Percentiles rank a stretch among this genome's conserved stretches.
Conservation (phyloP, 2,113 vertebrate genomes). For the Leptocoma aspasia region DNA sequence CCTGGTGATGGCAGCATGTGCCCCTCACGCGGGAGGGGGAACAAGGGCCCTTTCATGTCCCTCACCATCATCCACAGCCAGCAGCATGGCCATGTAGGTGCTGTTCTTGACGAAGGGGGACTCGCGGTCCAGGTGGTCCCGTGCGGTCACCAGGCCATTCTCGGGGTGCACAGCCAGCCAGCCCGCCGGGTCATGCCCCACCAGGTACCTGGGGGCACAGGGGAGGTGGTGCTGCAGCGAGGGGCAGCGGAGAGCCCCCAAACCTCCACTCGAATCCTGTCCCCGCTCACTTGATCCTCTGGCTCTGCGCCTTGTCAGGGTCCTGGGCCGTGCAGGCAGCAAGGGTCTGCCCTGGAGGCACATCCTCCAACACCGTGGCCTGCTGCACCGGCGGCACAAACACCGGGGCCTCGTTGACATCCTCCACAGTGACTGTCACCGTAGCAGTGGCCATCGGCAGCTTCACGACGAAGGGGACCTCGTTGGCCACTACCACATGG, state of each 20-base stretch:
- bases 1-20: not conserved
- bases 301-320: constrained; percentile 78
- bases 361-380: constrained; percentile 67
- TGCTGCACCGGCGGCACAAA: constrained; percentile 71
- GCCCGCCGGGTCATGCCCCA: constrained; percentile 72
- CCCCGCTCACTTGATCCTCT: constrained; percentile 78
- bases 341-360: not conserved
- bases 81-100: constrained; percentile 75
- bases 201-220: constrained; percentile 74
- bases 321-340: constrained; percentile 76
- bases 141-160: constrained; percentile 73
- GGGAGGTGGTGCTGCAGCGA: rapidly evolving
- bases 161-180: constrained; percentile 78
- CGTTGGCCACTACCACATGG: constrained; percentile 78
- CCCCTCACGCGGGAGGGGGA: not conserved
- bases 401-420: constrained; percentile 78
- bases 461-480: constrained; percentile 68
- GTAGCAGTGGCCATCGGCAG: constrained; percentile 80
- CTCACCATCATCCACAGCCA: constrained; percentile 82
- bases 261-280: too few relatives aligned
- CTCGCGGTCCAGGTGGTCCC: constrained; percentile 79
- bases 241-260: rapidly evolving
- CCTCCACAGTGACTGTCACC: constrained; percentile 75
- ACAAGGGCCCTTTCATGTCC: constrained; percentile 14
- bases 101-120: constrained; percentile 72